Base-by-base conservation (phyloP, 2,888 invertebrate species). In the Hyles lineata region DNA sequence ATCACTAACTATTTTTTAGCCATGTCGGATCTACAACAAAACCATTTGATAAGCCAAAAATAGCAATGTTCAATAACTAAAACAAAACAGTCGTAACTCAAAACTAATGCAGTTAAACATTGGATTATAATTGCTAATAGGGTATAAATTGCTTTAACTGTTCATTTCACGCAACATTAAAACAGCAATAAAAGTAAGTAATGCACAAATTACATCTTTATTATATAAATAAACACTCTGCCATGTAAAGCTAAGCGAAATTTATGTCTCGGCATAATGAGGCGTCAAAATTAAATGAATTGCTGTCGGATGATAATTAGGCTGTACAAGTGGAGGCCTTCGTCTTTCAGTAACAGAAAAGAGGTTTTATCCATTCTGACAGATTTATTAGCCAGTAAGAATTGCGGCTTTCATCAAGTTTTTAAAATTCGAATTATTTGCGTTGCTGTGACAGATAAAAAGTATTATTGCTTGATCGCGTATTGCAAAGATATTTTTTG, bases 191-290 rank as follows among this genome's bases (percentile, higher is more conserved):
- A n/a, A 62, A 19, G 8, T 19, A 63, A 35, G 2, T 35, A 35
- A 43, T 43, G 70, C 23, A 23, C 21, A 61, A 71, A 55, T n/a
- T 55, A n/a, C 55, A n/a, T 55, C 5, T 25, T 81, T 80, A 84
- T 81, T 85, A 83, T 79, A 82, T 83, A 82, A 82, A 85, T 84
- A 84, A 82, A 82, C 80, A 79, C 75, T 62, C 77, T 60, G 72
- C 75, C 72, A 75, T 71, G 76, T 74, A 76, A 74, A 73, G 61
- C 61, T 62, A 17, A 15, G 59, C 23, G 19, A 59, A 72, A 75
- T 73, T 73, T 75, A 75, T 29, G 73, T 55, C 61, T 59, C 23
- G 19, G 29, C 43, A 70, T 72, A 75, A 75, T 73, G 62, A 75
- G 72, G 25, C 63, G 63, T 73, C 72, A 73, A 73, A 73, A 72